Percentiles rank a stretch among this genome's conserved stretches.
These are phyloP conservation scores for Gandaritis pyraliata DNA, from an alignment of 2,888 invertebrate genomes.

Conservation along the genomic window DNA sequence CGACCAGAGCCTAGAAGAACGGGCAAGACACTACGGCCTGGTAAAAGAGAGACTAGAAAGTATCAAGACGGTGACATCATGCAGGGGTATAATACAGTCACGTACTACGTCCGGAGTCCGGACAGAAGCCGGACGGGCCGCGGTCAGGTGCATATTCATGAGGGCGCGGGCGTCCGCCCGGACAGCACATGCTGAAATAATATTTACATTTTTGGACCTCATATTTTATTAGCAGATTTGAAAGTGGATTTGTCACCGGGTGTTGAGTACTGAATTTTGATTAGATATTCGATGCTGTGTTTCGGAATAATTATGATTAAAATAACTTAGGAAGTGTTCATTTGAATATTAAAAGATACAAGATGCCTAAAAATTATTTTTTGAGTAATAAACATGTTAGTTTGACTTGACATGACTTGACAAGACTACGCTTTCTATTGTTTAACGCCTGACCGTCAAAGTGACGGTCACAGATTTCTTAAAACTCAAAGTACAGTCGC, in stretches of 20 bases:
- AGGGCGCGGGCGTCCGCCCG: constrained; percentile 43
- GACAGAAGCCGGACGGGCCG: constrained; percentile 46
- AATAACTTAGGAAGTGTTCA: background rate
- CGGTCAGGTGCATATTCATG: constrained; percentile 70
- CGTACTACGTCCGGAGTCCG: constrained; percentile 37
- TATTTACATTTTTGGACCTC: constrained; percentile 51
- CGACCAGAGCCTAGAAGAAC: too few relatives aligned
- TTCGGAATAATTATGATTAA: background rate
- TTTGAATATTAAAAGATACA: too few relatives aligned
- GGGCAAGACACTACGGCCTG: too few relatives aligned
- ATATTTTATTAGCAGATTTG: constrained; percentile 38
- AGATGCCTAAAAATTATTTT: too few relatives aligned
- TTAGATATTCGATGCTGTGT: background rate
- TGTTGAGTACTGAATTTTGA: constrained; percentile 10
- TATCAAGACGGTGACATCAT: constrained; percentile 33
- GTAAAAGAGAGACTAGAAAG: constrained; percentile 18
- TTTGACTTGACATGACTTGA: too few relatives aligned
- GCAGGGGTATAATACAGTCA: constrained; percentile 41
- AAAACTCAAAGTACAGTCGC: background rate
- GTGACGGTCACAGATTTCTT: too few relatives aligned
- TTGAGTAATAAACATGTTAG: too few relatives aligned
- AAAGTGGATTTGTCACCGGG: constrained; percentile 28
- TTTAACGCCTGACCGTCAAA: too few relatives aligned
- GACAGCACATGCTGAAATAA: constrained; percentile 50
- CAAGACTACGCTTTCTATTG: too few relatives aligned